Conservation (phyloP, 2,797 vertebrate species). For the Melanotaenia nigrans region DNA sequence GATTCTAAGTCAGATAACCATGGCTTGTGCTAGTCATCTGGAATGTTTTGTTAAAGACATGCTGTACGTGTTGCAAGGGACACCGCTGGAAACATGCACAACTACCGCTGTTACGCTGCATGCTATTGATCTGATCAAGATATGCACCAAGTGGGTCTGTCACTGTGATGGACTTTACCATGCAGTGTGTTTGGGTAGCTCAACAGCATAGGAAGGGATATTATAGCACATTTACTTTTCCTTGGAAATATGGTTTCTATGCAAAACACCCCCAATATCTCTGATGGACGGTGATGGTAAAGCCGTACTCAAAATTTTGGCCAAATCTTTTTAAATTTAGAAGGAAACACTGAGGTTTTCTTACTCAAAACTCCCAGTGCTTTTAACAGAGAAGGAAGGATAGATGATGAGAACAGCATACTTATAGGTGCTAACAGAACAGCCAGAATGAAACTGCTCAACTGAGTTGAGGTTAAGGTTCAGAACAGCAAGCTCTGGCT, state of each 20-base stretch:
- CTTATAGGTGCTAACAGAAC: not conserved
- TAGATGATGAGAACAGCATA: not conserved
- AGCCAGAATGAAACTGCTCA: not conserved
- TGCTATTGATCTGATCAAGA: slow-evolving; percentile 12
- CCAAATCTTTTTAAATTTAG: not conserved
- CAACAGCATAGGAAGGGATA: not conserved
- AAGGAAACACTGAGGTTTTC: not conserved
- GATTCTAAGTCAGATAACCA: slow-evolving; percentile 55
- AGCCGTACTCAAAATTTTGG: not conserved
- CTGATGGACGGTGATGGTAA: not conserved
- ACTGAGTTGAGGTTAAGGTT: not conserved
- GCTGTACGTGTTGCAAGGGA: slow-evolving; percentile 15
- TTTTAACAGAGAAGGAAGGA: not conserved
- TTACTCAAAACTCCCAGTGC: not conserved
- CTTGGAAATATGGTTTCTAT: not conserved
- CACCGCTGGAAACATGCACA: slow-evolving; percentile 19
- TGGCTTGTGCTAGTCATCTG: slow-evolving; percentile 42
- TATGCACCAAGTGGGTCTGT: not conserved
- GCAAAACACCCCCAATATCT: not conserved
- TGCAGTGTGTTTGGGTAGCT: not conserved
- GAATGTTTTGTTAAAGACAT: slow-evolving; percentile 34
- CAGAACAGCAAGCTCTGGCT: not conserved
- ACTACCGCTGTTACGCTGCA: slow-evolving; percentile 1
- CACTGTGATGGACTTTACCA: not conserved
- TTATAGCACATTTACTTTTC: not conserved